A percentile compares a stretch with the other conserved stretches of the same genome.
These are phyloP conservation scores for Cyprinodon brontotheroides DNA, from an alignment of 2,113 vertebrate species.

Conservation along the genomic window DNA sequence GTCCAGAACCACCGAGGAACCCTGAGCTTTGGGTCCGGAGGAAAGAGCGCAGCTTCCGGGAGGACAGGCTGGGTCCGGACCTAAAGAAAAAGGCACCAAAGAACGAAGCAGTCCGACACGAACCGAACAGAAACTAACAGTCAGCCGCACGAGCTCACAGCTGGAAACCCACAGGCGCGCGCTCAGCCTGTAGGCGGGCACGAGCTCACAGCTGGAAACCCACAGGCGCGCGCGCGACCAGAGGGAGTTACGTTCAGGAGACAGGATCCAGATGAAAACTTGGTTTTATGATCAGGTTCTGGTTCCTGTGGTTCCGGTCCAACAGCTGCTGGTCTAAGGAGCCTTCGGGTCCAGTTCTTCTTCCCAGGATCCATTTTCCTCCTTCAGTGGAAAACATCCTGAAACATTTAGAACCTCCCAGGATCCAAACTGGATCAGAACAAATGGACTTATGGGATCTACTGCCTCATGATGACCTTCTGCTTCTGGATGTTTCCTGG, in stretches of 20 bases:
- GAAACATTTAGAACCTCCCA: too few species aligned
- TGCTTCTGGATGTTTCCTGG: too few species aligned
- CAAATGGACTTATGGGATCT: too few species aligned
- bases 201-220: too few species aligned
- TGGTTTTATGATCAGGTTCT: not conserved
- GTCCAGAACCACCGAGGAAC: too few species aligned
- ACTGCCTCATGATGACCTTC: too few species aligned
- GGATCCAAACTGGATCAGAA: too few species aligned
- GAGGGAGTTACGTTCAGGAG: constrained; percentile 20
- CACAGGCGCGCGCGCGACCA: constrained; percentile 29
- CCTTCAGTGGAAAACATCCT: too few species aligned
- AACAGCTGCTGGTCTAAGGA: too few species aligned
- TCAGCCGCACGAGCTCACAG: constrained; percentile 34
- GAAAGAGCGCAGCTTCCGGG: not conserved
- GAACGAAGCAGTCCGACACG: not conserved
- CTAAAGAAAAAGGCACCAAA: not conserved
- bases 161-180: constrained; percentile 40
- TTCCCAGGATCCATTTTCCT: too few species aligned
- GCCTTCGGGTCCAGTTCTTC: too few species aligned
- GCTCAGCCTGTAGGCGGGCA: not conserved
- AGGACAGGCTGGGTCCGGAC: not conserved
- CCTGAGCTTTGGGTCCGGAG: not conserved
- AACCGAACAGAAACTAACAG: constrained; percentile 7
- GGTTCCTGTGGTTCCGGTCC: too few species aligned
- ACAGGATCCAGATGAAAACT: not conserved